Conservation (phyloP, 2,888 invertebrate genomes). For the Pollenia amentaria region DNA sequence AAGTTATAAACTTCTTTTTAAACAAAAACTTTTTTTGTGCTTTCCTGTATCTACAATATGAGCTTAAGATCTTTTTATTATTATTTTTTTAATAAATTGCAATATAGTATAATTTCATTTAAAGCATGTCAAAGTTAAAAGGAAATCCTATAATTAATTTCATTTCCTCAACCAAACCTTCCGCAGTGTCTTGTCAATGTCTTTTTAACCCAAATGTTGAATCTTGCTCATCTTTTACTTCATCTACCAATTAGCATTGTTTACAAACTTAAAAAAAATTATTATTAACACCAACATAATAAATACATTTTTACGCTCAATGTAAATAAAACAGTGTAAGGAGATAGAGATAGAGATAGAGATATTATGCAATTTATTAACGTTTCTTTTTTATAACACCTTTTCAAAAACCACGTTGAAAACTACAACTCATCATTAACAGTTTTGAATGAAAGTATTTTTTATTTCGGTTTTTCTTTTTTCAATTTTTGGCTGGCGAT, state of each 20-base stretch:
- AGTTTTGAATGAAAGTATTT: neutral
- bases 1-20: too few relatives aligned
- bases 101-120: too few relatives aligned
- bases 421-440: neutral
- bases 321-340: neutral
- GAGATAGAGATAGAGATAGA: neutral
- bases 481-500: conserved; percentile 5
- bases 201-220: neutral
- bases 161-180: neutral
- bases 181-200: neutral
- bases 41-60: too few relatives aligned
- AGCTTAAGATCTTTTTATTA: too few relatives aligned
- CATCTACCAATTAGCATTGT: neutral
- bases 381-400: conserved; percentile 33
- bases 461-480: neutral
- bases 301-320: conserved; percentile 32
- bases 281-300: conserved; percentile 42
- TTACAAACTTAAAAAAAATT: conserved; percentile 5
- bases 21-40: too few relatives aligned
- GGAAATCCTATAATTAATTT: neutral
- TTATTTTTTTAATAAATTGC: too few relatives aligned
- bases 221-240: neutral
- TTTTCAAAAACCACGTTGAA: conserved; percentile 9
- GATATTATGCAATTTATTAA: conserved; percentile 55
- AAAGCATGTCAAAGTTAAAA: too few relatives aligned